These are phyloP conservation scores for Tadarida brasiliensis DNA, from an alignment of 2,797 vertebrate genomes.

Conservation along the genomic window DNA sequence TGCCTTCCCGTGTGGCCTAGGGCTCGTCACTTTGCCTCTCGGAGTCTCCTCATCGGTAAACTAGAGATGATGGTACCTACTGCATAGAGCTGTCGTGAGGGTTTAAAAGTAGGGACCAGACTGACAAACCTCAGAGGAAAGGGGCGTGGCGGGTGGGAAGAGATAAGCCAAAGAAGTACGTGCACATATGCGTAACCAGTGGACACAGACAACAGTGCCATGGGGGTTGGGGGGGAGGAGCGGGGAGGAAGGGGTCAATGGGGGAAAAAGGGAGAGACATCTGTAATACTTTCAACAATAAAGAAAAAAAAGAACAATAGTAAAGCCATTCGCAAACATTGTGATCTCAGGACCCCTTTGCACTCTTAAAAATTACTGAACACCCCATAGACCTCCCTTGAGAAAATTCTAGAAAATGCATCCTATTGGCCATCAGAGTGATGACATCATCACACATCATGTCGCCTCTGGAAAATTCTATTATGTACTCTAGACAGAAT, in stretches of 20 bases:
- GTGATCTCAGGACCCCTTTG: not conserved
- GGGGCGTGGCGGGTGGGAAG: too few relatives aligned
- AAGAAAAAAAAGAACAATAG: not conserved
- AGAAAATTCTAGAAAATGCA: conserved; percentile 18
- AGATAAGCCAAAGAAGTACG: too few relatives aligned
- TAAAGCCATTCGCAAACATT: not conserved
- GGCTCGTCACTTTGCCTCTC: not conserved
- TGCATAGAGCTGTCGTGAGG: not conserved
- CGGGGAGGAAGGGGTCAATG: too few relatives aligned
- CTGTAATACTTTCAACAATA: too few relatives aligned
- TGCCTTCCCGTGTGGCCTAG: not conserved
- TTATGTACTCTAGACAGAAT: not conserved
- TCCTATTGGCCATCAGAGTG: not conserved
- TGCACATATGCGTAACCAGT: too few relatives aligned
- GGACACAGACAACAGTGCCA: too few relatives aligned
- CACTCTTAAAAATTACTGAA: not conserved
- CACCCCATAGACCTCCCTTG: not conserved
- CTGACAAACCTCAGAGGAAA: too few relatives aligned
- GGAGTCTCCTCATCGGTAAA: not conserved
- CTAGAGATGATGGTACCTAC: too few relatives aligned
- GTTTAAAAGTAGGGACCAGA: too few relatives aligned
- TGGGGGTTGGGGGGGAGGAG: too few relatives aligned
- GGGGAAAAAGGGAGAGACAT: too few relatives aligned
- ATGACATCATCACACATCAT: not conserved
- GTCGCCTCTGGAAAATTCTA: conserved; percentile 46